Evolutionary conservation across 2,888 invertebrate species (phyloP).

Genomic region (Eulithis testata): DNA sequence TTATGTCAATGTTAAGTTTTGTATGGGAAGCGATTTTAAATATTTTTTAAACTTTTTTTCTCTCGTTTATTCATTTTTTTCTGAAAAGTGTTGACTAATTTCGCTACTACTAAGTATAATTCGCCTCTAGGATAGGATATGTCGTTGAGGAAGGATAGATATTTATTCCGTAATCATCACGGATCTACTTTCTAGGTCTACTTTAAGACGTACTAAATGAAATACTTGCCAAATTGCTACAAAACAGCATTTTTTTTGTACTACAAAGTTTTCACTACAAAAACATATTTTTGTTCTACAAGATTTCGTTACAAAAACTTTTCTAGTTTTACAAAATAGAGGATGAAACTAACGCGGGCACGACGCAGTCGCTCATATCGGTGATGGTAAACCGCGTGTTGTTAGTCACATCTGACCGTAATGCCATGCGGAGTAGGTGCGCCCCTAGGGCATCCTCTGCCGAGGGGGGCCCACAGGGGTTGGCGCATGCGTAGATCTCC

Average conservation of each 20-base stretch:
- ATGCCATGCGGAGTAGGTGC: conserved; percentile 52
- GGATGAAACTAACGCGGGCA: conserved; percentile 54
- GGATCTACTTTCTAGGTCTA: no score
- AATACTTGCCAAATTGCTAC: neutral
- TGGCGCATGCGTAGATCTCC: conserved; percentile 66
- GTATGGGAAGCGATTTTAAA: no score
- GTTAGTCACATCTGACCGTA: conserved; percentile 46
- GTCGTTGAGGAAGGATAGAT: no score
- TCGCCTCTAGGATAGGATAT: no score
- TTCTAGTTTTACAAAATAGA: neutral
- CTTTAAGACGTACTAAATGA: no score
- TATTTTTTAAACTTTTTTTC: no score
- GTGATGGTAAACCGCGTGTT: conserved; percentile 54
- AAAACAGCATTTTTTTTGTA: neutral
- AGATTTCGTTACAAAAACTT: neutral
- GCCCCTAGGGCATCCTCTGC: conserved; percentile 38
- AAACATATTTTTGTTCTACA: neutral
- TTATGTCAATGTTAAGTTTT: no score
- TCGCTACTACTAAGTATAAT: neutral
- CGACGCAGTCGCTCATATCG: conserved; percentile 50
- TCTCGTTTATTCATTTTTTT: no score
- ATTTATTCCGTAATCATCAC: no score
- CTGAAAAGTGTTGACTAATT: no score
- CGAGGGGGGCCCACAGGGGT: conserved; percentile 36
- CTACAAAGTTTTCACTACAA: neutral